Percentiles rank a stretch among this genome's conserved stretches.
These are phyloP conservation scores for Prosopocoilus inquinatus DNA, from an alignment of 2,888 invertebrate species.

Conservation along the genomic window DNA sequence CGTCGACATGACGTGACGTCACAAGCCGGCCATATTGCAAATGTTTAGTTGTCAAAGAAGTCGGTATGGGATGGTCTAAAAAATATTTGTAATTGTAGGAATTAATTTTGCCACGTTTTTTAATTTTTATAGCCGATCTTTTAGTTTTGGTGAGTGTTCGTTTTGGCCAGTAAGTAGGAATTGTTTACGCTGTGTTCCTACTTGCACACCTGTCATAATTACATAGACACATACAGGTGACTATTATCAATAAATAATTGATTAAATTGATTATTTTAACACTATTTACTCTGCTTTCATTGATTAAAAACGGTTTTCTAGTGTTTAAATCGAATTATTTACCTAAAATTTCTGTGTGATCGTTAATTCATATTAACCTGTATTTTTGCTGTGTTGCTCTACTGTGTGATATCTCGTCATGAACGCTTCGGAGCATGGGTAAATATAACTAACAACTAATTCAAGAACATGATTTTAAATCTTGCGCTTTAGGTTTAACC, in stretches of 20 bases:
- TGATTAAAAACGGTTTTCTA: constrained; percentile 8
- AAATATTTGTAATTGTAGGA: constrained; percentile 27
- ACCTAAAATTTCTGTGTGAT: constrained; percentile 13
- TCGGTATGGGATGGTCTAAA: constrained; percentile 41
- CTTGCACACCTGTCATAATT: constrained; percentile 16
- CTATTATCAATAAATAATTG: constrained; percentile 19
- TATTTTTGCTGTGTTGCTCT: constrained; percentile 25
- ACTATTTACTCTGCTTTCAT: constrained; percentile 12
- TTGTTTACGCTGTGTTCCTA: background rate
- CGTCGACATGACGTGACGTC: constrained; percentile 35
- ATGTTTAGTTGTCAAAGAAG: constrained; percentile 22
- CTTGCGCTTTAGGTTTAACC: constrained; percentile 73
- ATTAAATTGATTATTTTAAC: constrained; percentile 18
- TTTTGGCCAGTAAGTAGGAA: background rate
- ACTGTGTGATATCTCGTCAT: constrained; percentile 50
- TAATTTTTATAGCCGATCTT: constrained; percentile 18
- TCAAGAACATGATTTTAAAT: constrained; percentile 9
- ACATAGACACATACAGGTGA: constrained; percentile 19
- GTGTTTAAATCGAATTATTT: constrained; percentile 6
- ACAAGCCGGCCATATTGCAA: constrained; percentile 44
- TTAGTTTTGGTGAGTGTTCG: constrained; percentile 14
- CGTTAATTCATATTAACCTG: constrained; percentile 18
- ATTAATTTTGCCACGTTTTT: constrained; percentile 31
- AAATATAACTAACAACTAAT: constrained; percentile 44
- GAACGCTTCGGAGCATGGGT: constrained; percentile 81